phyloP scores from a whole-genome alignment of 2,113 vertebrate genomes.

The Oostethus manadensis region DNA sequence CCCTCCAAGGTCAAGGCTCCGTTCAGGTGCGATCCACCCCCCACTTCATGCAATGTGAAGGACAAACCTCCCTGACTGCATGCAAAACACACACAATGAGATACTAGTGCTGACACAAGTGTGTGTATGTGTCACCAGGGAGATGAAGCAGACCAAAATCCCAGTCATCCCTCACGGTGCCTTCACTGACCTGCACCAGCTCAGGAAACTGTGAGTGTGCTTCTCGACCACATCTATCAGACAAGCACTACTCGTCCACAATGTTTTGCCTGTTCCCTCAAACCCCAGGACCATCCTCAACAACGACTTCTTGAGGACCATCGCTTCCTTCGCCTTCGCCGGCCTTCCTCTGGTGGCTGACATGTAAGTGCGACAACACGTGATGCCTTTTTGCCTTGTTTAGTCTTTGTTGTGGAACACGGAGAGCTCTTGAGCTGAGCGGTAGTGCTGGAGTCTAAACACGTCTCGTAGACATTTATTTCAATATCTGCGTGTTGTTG shows the following conservation, averaged over 20 bases:
- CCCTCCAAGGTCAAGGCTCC: slow-evolving; percentile 56
- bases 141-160: slow-evolving; percentile 54
- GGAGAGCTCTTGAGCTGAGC: no score
- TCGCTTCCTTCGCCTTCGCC: slow-evolving; percentile 38
- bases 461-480: no score
- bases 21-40: slow-evolving; percentile 4
- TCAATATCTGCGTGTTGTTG: no score
- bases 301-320: slow-evolving; percentile 40
- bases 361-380: slow-evolving; percentile 30
- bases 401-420: slow-evolving; percentile 43
- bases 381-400: slow-evolving; percentile 21
- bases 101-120: slow-evolving; percentile 4
- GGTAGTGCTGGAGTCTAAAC: slow-evolving; percentile 19
- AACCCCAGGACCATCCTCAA: slow-evolving; percentile 19
- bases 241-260: no score
- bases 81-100: not conserved
- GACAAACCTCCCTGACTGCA: slow-evolving; percentile 10
- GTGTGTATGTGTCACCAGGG: slow-evolving; percentile 47
- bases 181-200: slow-evolving; percentile 49
- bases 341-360: slow-evolving; percentile 26
- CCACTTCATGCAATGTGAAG: not conserved
- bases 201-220: slow-evolving; percentile 62
- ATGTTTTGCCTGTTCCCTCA: no score
- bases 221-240: no score
- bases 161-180: slow-evolving; percentile 35